Conservation (phyloP, 2,888 invertebrate species). For the Caenorhabditis becei region DNA sequence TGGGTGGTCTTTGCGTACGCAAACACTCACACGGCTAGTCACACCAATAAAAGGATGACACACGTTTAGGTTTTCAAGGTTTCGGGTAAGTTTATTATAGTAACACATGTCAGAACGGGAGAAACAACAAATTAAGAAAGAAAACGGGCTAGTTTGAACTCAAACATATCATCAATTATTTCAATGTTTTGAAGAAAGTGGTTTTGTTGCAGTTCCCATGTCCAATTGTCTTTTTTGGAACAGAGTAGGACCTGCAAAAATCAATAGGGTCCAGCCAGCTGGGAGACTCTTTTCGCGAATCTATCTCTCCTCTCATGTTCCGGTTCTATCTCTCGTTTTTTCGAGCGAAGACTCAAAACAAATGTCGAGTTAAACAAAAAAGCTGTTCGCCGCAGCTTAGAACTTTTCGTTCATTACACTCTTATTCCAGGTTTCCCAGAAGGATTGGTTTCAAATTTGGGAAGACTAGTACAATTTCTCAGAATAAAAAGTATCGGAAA, state of each 20-base stretch:
- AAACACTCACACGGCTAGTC: constrained; percentile 39
- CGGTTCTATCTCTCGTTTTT: background rate
- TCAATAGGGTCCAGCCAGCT: constrained; percentile 47
- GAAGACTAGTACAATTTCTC: no score
- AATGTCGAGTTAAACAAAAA: background rate
- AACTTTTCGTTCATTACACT: background rate
- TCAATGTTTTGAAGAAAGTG: constrained; percentile 48
- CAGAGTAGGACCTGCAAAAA: constrained; percentile 66
- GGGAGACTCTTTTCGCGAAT: constrained; percentile 5
- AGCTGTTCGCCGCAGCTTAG: background rate
- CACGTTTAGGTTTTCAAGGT: background rate
- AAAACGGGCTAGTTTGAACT: constrained; percentile 51
- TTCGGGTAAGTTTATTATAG: constrained; percentile 28
- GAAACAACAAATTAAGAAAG: constrained; percentile 9
- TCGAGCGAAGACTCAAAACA: background rate
- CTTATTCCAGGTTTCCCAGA: no score
- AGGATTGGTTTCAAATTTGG: no score
- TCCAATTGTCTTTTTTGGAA: constrained; percentile 64
- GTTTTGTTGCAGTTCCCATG: constrained; percentile 53
- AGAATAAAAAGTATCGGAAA: background rate
- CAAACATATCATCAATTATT: constrained; percentile 63
- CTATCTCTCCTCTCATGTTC: background rate
- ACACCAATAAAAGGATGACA: constrained; percentile 10
- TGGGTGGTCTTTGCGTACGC: constrained; percentile 36
- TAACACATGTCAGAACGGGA: background rate